These are phyloP conservation scores for Pammene aurita DNA, from an alignment of 2,888 invertebrate species.

Conservation along the genomic window DNA sequence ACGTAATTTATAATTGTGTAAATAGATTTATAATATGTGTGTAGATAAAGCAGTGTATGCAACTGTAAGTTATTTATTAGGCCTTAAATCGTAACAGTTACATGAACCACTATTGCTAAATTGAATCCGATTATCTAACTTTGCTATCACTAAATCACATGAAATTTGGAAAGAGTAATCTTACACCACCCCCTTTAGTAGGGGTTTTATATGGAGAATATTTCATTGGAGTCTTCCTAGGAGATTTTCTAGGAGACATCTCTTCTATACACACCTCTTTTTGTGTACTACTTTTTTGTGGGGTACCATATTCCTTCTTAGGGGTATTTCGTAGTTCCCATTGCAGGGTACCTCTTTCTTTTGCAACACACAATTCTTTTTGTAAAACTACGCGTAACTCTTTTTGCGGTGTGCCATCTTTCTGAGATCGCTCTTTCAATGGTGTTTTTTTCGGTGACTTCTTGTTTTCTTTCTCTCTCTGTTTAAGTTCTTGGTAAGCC, in stretches of 20 bases:
- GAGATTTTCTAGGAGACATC: conserved; percentile 60
- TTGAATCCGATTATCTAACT: neutral
- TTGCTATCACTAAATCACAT: conserved; percentile 12
- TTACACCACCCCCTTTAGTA: conserved; percentile 56
- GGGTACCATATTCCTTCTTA: neutral
- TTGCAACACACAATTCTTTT: neutral
- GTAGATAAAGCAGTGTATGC: too few species aligned
- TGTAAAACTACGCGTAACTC: neutral
- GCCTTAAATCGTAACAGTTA: too few species aligned
- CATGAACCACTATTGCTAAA: too few species aligned
- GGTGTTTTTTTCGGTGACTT: conserved; percentile 31
- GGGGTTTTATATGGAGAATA: conserved; percentile 67
- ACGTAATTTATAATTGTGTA: too few species aligned
- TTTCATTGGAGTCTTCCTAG: conserved; percentile 67
- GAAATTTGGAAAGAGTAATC: conserved; percentile 64
- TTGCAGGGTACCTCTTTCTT: neutral
- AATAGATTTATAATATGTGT: too few species aligned
- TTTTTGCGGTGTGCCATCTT: conserved; percentile 2
- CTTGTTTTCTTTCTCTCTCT: conserved; percentile 50
- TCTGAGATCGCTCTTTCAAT: conserved; percentile 16
- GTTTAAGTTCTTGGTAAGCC: conserved; percentile 68
- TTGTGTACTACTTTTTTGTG: conserved; percentile 1
- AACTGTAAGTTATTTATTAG: too few species aligned
- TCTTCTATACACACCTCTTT: conserved; percentile 21
- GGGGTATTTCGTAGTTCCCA: neutral